A percentile compares a stretch with the other conserved stretches of the same genome.
phyloP scores from a whole-genome alignment of 1,140 invertebrate species.

The Drosophila punjabiensis region DNA sequence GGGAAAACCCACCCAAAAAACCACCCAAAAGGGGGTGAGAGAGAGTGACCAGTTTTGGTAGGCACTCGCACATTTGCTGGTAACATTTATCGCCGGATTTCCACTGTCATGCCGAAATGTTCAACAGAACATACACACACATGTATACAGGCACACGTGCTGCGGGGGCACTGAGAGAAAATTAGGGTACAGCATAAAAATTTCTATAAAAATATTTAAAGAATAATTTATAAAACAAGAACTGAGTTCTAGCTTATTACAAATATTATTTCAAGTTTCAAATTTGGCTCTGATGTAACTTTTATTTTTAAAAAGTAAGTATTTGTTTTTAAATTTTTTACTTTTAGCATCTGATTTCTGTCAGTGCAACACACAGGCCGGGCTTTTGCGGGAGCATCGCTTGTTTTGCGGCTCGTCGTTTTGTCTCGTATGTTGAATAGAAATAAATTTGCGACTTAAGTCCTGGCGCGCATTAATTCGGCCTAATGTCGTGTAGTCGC shows the following conservation, averaged over 20 bases:
- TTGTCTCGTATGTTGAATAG: constrained; percentile 83
- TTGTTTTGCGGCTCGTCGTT: constrained; percentile 77
- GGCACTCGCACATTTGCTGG: constrained; percentile 81
- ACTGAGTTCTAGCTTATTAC: too few species aligned
- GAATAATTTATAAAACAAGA: too few species aligned
- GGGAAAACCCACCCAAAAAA: too few species aligned
- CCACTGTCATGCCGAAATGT: constrained; percentile 82
- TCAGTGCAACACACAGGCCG: constrained; percentile 5
- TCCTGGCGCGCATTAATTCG: constrained; percentile 83
- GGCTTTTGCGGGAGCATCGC: constrained; percentile 18
- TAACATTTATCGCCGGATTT: constrained; percentile 84
- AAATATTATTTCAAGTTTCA: too few species aligned
- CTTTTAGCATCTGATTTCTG: accelerated
- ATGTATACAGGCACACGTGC: constrained; percentile 22
- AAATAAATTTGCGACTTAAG: constrained; percentile 84
- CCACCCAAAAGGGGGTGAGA: not conserved
- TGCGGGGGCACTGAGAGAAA: constrained; percentile 26
- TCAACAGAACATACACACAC: constrained; percentile 52
- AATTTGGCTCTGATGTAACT: too few species aligned
- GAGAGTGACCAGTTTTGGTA: constrained; percentile 49
- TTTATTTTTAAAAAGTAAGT: not conserved
- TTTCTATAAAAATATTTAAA: not conserved
- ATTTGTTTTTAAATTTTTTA: not conserved
- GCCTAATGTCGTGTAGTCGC: constrained; percentile 83
- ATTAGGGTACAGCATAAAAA: not conserved